Evolutionary conservation across 2,888 invertebrate species (phyloP), one percentile per base, ranked within the genome.

Genomic region (Barypeithes pellucidus): DNA sequence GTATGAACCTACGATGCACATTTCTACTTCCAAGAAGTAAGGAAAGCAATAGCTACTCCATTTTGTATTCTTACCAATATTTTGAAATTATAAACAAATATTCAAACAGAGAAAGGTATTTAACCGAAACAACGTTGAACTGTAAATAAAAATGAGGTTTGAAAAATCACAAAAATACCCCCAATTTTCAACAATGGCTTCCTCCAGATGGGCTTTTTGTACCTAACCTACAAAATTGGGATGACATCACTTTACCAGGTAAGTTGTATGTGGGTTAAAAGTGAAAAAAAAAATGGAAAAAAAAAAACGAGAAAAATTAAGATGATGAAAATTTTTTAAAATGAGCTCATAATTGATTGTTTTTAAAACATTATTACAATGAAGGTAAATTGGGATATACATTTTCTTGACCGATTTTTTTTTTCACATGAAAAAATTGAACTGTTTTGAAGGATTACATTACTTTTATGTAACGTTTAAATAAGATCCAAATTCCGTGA

Each of bases 211-310:
- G 39, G 36, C 47, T 20, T 50, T 47, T 68, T 47, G 41, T 50
- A 61, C 54, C 61, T 68, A 68, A 61, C 68, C 68, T 60, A 68
- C 43, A 67, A 20, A 68, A 65, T 36, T 66, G 54, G 54, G 45
- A 62, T 68, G 47, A 60, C 68, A 60, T 59, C 29, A 29, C 52
- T 16, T 57, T 18, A 60, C 60, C 54, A 54, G 65, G 63, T 22
- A 24, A 18, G n/a, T 54, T 33, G 14, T 3, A 41, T 50, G 20
- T 18, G 18, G 54, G 41, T 67, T 43, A 67, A 67, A 67, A 54
- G 16, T 61, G 12, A 52, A 67, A 45, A 36, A 67, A 20, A 16
- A 33, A 18, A 43, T 33, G 62, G 50, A 62, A 43, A 22, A 61
- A 43, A 22, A 61, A 43, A 61, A 14, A 16, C 14, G 54, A 29